Conservation (phyloP, 2,113 vertebrate genomes). For the Podarcis cretensis region DNA sequence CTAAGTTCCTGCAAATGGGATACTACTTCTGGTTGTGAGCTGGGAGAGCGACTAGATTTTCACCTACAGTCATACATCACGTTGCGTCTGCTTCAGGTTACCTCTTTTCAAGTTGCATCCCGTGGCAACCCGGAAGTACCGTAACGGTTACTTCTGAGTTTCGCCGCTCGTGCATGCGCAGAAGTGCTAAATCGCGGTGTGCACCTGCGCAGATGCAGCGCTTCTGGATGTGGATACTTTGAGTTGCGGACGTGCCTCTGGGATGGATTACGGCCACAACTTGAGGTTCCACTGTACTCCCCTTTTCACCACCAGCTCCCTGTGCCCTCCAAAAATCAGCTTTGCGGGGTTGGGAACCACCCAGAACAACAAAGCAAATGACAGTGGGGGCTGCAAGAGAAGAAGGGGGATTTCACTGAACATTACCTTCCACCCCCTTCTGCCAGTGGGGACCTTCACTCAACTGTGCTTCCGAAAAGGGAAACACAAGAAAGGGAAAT, state of each 20-base stretch:
- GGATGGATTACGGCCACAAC: too few relatives aligned
- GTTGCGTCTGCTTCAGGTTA: too few relatives aligned
- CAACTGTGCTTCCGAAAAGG: neutral
- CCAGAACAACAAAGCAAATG: neutral
- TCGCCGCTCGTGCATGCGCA: too few relatives aligned
- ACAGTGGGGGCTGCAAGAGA: neutral
- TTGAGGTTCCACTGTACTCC: neutral
- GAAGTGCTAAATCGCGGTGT: too few relatives aligned
- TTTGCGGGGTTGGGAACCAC: neutral
- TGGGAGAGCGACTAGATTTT: neutral
- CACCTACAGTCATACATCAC: too few relatives aligned
- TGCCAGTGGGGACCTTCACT: neutral
- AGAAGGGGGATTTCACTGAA: neutral
- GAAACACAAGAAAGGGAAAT: neutral
- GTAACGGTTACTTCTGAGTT: too few relatives aligned
- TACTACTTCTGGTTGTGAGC: neutral
- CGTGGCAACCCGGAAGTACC: too few relatives aligned
- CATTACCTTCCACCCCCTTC: neutral
- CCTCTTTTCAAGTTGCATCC: too few relatives aligned
- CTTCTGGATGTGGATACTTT: too few relatives aligned
- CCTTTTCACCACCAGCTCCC: neutral
- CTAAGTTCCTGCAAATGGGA: neutral
- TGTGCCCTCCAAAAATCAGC: neutral
- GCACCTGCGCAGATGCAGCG: too few relatives aligned
- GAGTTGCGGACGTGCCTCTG: too few relatives aligned